These are phyloP conservation scores for Hipparchia sbordonii DNA, from an alignment of 2,888 invertebrate species.

Conservation along the genomic window DNA sequence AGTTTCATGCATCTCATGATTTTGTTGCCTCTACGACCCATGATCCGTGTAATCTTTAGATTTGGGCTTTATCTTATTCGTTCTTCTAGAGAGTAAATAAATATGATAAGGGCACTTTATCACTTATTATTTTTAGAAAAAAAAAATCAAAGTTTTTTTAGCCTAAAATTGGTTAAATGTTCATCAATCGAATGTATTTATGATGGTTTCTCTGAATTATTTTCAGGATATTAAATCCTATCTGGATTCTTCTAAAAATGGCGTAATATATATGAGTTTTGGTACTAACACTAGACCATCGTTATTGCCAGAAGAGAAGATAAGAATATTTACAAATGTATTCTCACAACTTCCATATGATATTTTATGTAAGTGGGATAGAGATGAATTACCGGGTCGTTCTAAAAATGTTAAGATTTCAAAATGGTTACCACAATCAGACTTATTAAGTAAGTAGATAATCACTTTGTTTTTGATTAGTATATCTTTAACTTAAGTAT, in stretches of 20 bases:
- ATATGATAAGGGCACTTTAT: no score
- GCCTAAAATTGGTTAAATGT: background rate
- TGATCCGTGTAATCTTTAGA: no score
- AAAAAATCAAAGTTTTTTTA: background rate
- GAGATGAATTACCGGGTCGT: slow-evolving; percentile 38
- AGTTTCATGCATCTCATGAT: no score
- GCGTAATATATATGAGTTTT: slow-evolving; percentile 71
- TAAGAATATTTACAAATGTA: slow-evolving; percentile 53
- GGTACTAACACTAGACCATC: slow-evolving; percentile 63
- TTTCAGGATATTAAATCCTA: slow-evolving; percentile 60
- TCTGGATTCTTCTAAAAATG: slow-evolving; percentile 61
- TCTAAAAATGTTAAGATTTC: slow-evolving; percentile 60
- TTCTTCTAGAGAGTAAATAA: no score
- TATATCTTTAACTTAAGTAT: background rate
- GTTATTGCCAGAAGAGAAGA: slow-evolving; percentile 52
- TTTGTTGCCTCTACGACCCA: no score
- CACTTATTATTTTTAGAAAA: no score
- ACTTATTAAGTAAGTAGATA: slow-evolving; percentile 50
- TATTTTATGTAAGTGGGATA: slow-evolving; percentile 65
- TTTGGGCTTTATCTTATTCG: no score
- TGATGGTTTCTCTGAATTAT: background rate
- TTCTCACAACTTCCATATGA: slow-evolving; percentile 64
- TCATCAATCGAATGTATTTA: no score
- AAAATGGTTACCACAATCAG: slow-evolving; percentile 66
- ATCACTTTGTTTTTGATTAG: background rate